Evolutionary conservation across 2,888 invertebrate species (phyloP).

Genomic region (Ochropleura plecta): DNA sequence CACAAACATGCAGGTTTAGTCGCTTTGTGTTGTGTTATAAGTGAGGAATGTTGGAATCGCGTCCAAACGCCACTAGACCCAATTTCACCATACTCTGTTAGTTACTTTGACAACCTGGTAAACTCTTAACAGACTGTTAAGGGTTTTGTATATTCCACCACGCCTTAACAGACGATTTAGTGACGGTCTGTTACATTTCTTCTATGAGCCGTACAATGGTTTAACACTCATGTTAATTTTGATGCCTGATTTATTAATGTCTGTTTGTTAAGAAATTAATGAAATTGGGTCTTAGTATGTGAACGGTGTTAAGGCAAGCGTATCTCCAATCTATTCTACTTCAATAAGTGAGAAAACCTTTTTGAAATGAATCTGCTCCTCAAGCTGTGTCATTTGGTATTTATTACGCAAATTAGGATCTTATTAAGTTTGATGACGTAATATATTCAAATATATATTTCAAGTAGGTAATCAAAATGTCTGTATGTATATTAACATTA

Average conservation of each 20-base stretch:
- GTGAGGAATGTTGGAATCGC: conserved; percentile 7
- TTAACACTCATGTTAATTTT: too few species aligned
- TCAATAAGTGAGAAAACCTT: conserved; percentile 1
- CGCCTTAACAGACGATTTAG: too few species aligned
- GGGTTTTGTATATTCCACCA: too few species aligned
- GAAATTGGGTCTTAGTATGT: conserved; percentile 15
- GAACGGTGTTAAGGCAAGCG: not conserved
- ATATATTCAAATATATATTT: conserved; percentile 27
- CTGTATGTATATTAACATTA: not conserved
- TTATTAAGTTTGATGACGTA: not conserved
- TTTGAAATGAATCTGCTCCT: conserved; percentile 8
- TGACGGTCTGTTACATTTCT: too few species aligned
- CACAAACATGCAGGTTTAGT: conserved; percentile 24
- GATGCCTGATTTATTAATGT: too few species aligned
- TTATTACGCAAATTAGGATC: conserved; percentile 2
- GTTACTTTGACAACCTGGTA: too few species aligned
- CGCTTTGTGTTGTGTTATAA: conserved; percentile 18
- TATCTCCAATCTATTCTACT: conserved; percentile 5
- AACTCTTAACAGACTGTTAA: too few species aligned
- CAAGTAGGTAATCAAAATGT: conserved; percentile 19
- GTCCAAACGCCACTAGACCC: not conserved
- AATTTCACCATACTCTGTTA: too few species aligned
- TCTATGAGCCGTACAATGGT: too few species aligned
- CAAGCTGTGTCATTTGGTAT: not conserved
- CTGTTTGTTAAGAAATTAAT: too few species aligned